Base-by-base conservation (phyloP, 1,140 invertebrate genomes). In the Ceratitis capitata region DNA sequence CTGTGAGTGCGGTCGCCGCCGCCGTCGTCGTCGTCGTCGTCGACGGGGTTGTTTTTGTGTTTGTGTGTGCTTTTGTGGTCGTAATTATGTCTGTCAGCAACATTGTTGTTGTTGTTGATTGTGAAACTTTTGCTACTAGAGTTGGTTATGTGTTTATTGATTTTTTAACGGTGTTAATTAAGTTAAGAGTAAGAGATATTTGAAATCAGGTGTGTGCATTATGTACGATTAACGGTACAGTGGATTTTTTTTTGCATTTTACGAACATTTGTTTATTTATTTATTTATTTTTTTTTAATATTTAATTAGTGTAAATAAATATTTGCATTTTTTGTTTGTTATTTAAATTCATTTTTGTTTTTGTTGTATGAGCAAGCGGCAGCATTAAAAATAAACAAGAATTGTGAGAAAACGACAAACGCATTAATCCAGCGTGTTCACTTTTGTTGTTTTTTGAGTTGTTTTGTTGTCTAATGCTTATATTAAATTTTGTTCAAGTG, bases 91-190 rank as follows among this genome's bases (percentile, higher is more conserved):
- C 29, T 85, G 35, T 53, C 35, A 14, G 23, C 7, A 32, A 4
- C 78, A 64, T n/a, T 74, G n/a, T 42, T 29, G 51, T 51, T 5
- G 42, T 26, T 53, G 12, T 53, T 49, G 78, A 12, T 51, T 19
- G 39, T 51, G 45, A 47, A 7, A 10, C 32, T 32, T 51, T 26
- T 78, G 64, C 14, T 85, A 35, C 23, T 86, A 82, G 83, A 61
- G 87, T 74, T 82, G 35, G 85, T 84, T 86, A 85, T n/a, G 47
- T 69, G 85, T 87, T 86, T 83, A 26, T 56, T n/a, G 51, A 23
- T 87, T 86, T 83, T 16, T 56, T n/a, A 23, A 23, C 5, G 23
- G 51, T 56, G 51, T 56, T 56, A 12, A 64, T 26, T 64, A 26
- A 19, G 14, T 26, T 78, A 45, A 10, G 14, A 78, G 26, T 69